Base-by-base conservation (phyloP, 2,113 vertebrate genomes). In the Ifrita kowaldi region DNA sequence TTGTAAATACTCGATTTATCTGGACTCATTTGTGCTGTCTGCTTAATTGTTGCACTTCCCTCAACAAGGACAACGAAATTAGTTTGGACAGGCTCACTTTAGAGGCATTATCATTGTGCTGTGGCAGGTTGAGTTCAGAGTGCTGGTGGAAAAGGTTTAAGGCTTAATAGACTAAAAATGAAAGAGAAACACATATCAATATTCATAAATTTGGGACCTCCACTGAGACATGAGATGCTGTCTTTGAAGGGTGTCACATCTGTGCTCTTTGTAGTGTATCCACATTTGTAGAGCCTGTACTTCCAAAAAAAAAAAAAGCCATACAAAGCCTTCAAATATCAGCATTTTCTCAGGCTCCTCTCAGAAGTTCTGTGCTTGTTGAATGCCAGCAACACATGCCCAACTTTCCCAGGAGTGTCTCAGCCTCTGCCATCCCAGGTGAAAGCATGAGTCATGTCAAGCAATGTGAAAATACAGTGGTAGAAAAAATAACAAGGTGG, bases 21-120 rank as follows among this genome's bases (percentile, higher is more conserved):
- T 88, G 63, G 33, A 85, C 30, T 60, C 18, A 33, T 93, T 95
- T 93, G 22, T 79, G 69, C 74, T 77, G 37, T 83, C 67, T 87
- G 33, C 37, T 75, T 94, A 95, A 95, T 95, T 94, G 75, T 63
- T 95, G 78, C 67, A 95, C 87, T 96, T 94, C 67, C 39, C 78
- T 93, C 95, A 93, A 83, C 59, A 91, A 74, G 55, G 59, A 90
- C 75, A 90, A 93, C 86, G 55, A 93, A 94, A 95, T 95, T 91
- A 91, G 46, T 79, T 90, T 95, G 63, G 89, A 96, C 90, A 90
- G 71, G 59, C 75, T 91, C 67, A 74, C 78, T 91, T 95, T 70
- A 63, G 59, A 91, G 42, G 42, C 33, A 90, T 85, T 94, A 80
- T 49, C 19, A 22, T 41, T 70, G 39, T 83, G 39, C 39, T 83